These are phyloP conservation scores for Polietes domitor DNA, from an alignment of 2,888 invertebrate genomes.

Conservation along the genomic window DNA sequence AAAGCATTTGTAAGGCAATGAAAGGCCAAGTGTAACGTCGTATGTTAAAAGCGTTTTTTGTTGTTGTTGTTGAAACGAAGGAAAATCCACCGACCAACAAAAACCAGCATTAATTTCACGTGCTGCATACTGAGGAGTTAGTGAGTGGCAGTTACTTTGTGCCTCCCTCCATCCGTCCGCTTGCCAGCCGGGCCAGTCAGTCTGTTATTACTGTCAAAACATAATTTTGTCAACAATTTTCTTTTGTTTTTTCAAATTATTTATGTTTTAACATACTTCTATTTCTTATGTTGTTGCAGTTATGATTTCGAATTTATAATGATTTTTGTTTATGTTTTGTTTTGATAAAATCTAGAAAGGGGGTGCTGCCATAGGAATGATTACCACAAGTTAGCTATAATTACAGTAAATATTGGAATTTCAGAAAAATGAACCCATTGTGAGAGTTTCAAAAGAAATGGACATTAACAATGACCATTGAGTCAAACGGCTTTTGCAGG, in stretches of 20 bases:
- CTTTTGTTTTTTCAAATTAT: background rate
- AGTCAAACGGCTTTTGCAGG: too few species aligned
- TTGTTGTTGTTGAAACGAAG: background rate
- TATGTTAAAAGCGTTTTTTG: background rate
- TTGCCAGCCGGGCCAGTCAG: too few species aligned
- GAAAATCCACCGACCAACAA: background rate
- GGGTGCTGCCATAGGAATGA: too few species aligned
- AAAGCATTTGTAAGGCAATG: slow-evolving; percentile 17
- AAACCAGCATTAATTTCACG: slow-evolving; percentile 13
- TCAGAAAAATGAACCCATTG: too few species aligned
- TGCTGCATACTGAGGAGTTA: slow-evolving; percentile 14
- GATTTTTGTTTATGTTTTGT: background rate
- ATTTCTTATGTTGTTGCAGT: slow-evolving; percentile 2
- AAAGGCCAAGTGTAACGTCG: slow-evolving; percentile 27
- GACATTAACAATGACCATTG: too few species aligned
- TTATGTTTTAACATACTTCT: background rate
- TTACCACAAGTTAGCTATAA: too few species aligned
- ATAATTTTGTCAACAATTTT: slow-evolving; percentile 31
- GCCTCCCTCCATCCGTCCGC: background rate
- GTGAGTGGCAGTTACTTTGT: background rate
- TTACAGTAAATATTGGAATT: too few species aligned
- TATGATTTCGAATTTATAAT: slow-evolving; percentile 16
- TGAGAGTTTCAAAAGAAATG: too few species aligned
- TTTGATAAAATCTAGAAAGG: background rate
- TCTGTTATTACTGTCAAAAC: background rate